Base-by-base conservation (phyloP, 92 coral and sea anemone genomes). In the Actinernus sp. region DNA sequence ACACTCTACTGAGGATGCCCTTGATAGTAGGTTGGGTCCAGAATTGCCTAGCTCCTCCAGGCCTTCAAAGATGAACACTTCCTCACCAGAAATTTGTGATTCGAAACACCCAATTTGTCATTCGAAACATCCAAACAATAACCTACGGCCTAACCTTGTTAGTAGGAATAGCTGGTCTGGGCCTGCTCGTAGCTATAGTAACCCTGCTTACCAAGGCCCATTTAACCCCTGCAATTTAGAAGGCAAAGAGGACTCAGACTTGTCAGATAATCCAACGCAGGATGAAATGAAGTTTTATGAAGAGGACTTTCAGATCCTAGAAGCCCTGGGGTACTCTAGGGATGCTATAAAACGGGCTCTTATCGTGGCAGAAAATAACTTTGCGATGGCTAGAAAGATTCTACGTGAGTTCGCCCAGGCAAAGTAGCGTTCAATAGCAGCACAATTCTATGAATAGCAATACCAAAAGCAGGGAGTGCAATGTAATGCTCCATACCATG, bases 301-400 rank as follows among this genome's bases (percentile, higher is more conserved):
- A 70, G 99, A 95, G 47, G 99, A 95, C 80, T 95, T 95, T 81
- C 93, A 86, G 67, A 91, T 95, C 67, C 80, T 95, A 38, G 91
- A 91, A 73, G 89, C 90, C 11, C 99, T 90, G 49, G 99, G 99
- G 11, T 95, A 91, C 62, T 55, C 90, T 10, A 86, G 99, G 17
- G 97, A 95, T 20, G 97, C 84, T 64, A 95, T 95, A 32, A 95
- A 93, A 55, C 79, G 93, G 49, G 99, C 99, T 17, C 75, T 95
- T 14, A 91, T 95, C 66, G 97, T 88, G 31, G 99, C 99, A 0
- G 99, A 95, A 12, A 95, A 95, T 70, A 95, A 95, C 66, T 95
- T 95, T 91, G 99, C 99, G 8, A 87, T 91, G 96, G 99, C 99
- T 14, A 82, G 97, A 65, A 95, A 95, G 70, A 95, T 95, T 49